Evolutionary conservation across 2,113 vertebrate genomes (phyloP), one percentile per base, ranked within the genome.

Genomic region (Dryoscopus gambensis): DNA sequence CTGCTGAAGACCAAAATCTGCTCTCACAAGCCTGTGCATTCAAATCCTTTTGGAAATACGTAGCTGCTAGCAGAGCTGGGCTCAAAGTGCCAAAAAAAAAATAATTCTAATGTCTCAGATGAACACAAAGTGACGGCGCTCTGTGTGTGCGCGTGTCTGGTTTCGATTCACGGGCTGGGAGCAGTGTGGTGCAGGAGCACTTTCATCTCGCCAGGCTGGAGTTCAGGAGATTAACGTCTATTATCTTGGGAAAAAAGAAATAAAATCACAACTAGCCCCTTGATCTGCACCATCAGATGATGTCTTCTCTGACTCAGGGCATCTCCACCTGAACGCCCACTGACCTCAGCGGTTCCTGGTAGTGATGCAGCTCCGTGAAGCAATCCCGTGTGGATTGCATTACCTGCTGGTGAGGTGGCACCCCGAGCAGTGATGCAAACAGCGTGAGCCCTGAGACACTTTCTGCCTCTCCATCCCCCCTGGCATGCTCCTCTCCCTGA

Each of bases 291-390:
- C 76, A 89, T 90, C 83, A 90, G 75, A 90, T 84, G 71, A 56
- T 87, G 74, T 30, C 84, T 89, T 7, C 68, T 95, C 42, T 97
- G 96, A 95, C 83, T 97, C 92, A 96, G 82, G 92, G 79, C 85
- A 92, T n/a, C 87, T 86, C 92, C 90, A 95, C 95, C 95, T 96
- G 95, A 37, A 95, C 92, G 3, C 95, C 90, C 79, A 95, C 95
- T 88, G 92, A 31, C 86, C 82, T 82, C 90, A 85, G 67, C 75
- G 33, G 79, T 93, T 96, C 92, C 96, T 89, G 96, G 95, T 88
- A 88, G 50, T 92, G 92, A 94, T 81, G 96, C 92, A 71, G 90
- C 37, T 5, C 62, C 4, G 7, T 95, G 96, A 84, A 59, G 92
- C 95, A 97, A 95, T 42, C 31, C 68, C 2, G 1, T 9, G 49